Percentiles rank a stretch among this genome's conserved stretches.
These are phyloP conservation scores for Troides oblongomaculatus DNA, from an alignment of 2,888 invertebrate species.

Conservation along the genomic window DNA sequence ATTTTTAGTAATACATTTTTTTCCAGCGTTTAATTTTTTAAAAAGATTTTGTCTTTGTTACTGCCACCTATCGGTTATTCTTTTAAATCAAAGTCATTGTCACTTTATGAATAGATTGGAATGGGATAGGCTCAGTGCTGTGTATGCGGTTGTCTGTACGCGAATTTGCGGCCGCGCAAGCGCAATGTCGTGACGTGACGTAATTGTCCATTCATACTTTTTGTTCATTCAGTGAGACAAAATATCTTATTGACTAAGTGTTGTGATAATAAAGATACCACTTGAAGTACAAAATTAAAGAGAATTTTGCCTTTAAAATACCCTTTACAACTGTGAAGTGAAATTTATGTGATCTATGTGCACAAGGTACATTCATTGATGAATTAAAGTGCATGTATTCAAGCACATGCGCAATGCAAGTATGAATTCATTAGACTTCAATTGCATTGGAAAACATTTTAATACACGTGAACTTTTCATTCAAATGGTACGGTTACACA, in stretches of 20 bases:
- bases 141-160: slow-evolving; percentile 34
- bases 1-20: too few species aligned
- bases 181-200: slow-evolving; percentile 75
- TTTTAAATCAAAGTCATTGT: slow-evolving; percentile 9
- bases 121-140: slow-evolving; percentile 22
- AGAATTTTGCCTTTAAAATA: slow-evolving; percentile 33
- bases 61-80: slow-evolving; percentile 16
- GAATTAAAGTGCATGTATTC: slow-evolving; percentile 60
- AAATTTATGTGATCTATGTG: slow-evolving; percentile 42
- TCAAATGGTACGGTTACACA: slow-evolving; percentile 42
- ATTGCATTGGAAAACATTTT: slow-evolving; percentile 43
- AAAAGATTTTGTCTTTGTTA: too few species aligned
- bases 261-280: slow-evolving; percentile 46
- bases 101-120: slow-evolving; percentile 24
- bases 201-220: slow-evolving; percentile 79
- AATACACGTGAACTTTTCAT: slow-evolving; percentile 50
- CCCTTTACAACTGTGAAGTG: slow-evolving; percentile 39
- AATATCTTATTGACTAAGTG: slow-evolving; percentile 60
- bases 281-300: slow-evolving; percentile 33
- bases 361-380: slow-evolving; percentile 71
- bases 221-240: slow-evolving; percentile 72
- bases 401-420: slow-evolving; percentile 72
- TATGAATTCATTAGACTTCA: slow-evolving; percentile 49
- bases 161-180: slow-evolving; percentile 62
- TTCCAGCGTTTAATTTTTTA: too few species aligned